phyloP scores from a whole-genome alignment of 1,140 invertebrate genomes.

The Caerostris extrusa region DNA sequence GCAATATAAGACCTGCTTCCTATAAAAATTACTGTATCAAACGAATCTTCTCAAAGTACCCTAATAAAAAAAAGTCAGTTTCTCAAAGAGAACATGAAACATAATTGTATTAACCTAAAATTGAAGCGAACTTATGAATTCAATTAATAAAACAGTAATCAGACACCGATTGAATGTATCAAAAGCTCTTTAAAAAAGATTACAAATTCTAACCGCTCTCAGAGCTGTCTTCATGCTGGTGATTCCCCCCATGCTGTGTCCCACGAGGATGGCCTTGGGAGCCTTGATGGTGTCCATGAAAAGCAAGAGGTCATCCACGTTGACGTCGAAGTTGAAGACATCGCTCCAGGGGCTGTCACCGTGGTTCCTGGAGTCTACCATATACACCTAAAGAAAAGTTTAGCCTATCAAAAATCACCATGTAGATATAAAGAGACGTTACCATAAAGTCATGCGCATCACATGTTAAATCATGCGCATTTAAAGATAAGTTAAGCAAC shows the following conservation, averaged over 20 bases:
- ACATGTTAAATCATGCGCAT: too few relatives aligned
- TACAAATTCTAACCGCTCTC: background rate
- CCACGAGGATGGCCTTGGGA: background rate
- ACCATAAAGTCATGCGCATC: too few relatives aligned
- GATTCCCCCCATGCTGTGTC: conserved; percentile 17
- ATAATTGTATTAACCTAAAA: background rate
- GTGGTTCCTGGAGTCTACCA: background rate
- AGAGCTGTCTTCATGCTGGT: background rate
- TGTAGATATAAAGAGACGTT: too few relatives aligned
- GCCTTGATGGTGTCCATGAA: background rate
- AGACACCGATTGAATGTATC: background rate
- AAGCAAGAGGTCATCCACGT: conserved; percentile 1
- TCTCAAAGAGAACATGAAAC: too few relatives aligned
- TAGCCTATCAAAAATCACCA: too few relatives aligned
- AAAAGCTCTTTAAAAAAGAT: background rate
- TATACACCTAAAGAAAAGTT: background rate
- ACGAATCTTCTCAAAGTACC: too few relatives aligned
- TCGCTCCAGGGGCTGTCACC: conserved; percentile 27
- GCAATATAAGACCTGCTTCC: too few relatives aligned
- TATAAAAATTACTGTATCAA: too few relatives aligned
- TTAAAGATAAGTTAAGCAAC: too few relatives aligned
- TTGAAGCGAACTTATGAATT: background rate
- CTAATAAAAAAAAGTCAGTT: too few relatives aligned
- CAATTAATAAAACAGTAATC: background rate
- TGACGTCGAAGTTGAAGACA: background rate